Percentiles rank a stretch among this genome's conserved stretches.
Evolutionary conservation across 2,888 invertebrate genomes (phyloP).

Genomic region (Hoplodrina blanda): DNA sequence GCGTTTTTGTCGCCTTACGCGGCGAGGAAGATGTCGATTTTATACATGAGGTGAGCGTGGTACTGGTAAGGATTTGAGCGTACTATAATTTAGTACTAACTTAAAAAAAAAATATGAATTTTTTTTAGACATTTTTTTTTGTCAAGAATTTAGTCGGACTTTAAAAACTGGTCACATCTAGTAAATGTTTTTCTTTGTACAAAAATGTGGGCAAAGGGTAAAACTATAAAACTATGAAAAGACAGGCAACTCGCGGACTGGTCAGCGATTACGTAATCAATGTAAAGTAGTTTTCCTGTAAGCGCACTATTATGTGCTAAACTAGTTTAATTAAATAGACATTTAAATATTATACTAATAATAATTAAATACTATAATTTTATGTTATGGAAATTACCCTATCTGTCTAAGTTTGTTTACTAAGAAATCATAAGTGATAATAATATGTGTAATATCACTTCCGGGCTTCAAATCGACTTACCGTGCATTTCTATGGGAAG

Average conservation of each 20-base stretch:
- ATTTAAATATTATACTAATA: conserved; percentile 15
- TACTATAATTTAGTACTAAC: background rate
- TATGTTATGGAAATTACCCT: too few relatives aligned
- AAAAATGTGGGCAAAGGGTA: conserved; percentile 50
- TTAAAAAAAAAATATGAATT: too few relatives aligned
- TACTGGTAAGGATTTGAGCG: background rate
- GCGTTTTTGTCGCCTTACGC: conserved; percentile 45
- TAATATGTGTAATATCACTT: too few relatives aligned
- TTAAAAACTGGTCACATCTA: conserved; percentile 13
- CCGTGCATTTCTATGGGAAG: too few relatives aligned
- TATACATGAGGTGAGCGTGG: conserved; percentile 24
- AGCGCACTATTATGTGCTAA: conserved; percentile 21
- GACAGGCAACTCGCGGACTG: conserved; percentile 7
- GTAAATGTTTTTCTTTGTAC: conserved; percentile 6
- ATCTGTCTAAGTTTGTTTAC: too few relatives aligned
- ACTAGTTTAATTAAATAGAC: conserved; percentile 29
- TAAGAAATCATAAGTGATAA: too few relatives aligned
- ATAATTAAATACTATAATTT: too few relatives aligned
- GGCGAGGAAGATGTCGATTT: conserved; percentile 1
- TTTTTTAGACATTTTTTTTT: too few relatives aligned
- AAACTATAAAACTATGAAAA: conserved; percentile 37
- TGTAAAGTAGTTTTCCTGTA: conserved; percentile 26
- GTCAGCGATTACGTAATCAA: conserved; percentile 46
- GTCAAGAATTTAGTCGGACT: background rate
- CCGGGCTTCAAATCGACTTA: too few relatives aligned